Percentiles rank a stretch among this genome's conserved stretches.
phyloP scores from a whole-genome alignment of 2,888 invertebrate species.

The Cryptus viduatorius region DNA sequence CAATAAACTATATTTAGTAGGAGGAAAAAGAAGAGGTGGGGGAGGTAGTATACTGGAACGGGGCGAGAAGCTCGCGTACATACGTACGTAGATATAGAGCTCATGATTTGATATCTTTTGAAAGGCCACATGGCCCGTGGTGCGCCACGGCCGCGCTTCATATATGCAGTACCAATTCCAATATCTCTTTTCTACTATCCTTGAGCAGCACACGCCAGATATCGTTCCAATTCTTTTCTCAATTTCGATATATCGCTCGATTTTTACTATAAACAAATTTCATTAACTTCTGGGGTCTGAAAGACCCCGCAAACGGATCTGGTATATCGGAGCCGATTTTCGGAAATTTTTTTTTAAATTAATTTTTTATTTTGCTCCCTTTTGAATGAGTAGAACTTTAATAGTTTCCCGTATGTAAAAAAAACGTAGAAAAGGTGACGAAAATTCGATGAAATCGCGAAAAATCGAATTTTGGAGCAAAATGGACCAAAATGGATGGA shows the following conservation, averaged over 20 bases:
- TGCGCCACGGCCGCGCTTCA: constrained; percentile 64
- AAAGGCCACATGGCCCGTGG: constrained; percentile 84
- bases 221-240: background rate
- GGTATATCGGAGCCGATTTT: too few relatives aligned
- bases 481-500: too few relatives aligned
- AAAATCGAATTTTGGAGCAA: too few relatives aligned
- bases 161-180: constrained; percentile 36
- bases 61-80: constrained; percentile 5
- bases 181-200: constrained; percentile 42
- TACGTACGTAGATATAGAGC: constrained; percentile 64
- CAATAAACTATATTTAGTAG: constrained; percentile 85
- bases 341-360: too few relatives aligned
- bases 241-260: background rate
- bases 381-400: too few relatives aligned
- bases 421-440: too few relatives aligned
- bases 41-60: constrained; percentile 74
- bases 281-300: too few relatives aligned
- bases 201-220: constrained; percentile 5
- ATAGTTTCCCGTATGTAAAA: too few relatives aligned
- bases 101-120: constrained; percentile 84
- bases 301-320: too few relatives aligned
- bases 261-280: background rate
- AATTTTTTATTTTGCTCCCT: too few relatives aligned
- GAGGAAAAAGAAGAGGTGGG: constrained; percentile 76
- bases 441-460: too few relatives aligned